Evolutionary conservation across 2,888 invertebrate genomes (phyloP).

Genomic region (Thymelicus sylvestris): DNA sequence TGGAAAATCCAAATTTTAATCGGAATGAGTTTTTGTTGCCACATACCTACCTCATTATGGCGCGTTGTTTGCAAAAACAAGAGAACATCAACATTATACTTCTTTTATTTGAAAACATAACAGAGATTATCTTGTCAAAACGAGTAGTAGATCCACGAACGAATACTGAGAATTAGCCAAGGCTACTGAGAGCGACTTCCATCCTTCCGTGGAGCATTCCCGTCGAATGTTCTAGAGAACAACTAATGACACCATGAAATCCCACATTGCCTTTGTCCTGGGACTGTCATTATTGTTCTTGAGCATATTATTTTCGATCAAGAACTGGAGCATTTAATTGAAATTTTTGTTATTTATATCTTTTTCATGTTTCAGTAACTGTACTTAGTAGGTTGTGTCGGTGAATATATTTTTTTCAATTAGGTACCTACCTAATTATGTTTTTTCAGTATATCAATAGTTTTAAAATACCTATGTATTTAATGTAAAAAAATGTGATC

Average conservation of each 20-base stretch:
- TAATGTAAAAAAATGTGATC: too few species aligned
- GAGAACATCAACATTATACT: neutral
- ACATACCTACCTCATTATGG: neutral
- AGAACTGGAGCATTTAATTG: too few species aligned
- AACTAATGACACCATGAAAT: constrained; percentile 12
- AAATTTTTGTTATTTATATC: too few species aligned
- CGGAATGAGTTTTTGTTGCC: neutral
- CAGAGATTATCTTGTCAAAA: constrained; percentile 4
- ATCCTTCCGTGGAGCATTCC: constrained; percentile 20
- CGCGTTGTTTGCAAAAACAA: neutral
- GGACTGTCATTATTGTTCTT: too few species aligned
- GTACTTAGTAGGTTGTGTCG: too few species aligned
- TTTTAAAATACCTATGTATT: too few species aligned
- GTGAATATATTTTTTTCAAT: too few species aligned
- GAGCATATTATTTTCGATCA: too few species aligned
- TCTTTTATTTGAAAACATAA: constrained; percentile 4
- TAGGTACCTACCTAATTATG: too few species aligned
- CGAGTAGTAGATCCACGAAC: constrained; percentile 6
- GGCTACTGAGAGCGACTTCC: neutral
- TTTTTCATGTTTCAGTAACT: too few species aligned
- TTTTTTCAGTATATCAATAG: too few species aligned
- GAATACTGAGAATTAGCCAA: constrained; percentile 24
- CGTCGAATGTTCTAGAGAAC: constrained; percentile 16
- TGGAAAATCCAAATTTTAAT: neutral
- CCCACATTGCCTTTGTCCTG: too few species aligned